phyloP scores from a whole-genome alignment of 2,888 invertebrate species.

The Morpho deidamia region DNA sequence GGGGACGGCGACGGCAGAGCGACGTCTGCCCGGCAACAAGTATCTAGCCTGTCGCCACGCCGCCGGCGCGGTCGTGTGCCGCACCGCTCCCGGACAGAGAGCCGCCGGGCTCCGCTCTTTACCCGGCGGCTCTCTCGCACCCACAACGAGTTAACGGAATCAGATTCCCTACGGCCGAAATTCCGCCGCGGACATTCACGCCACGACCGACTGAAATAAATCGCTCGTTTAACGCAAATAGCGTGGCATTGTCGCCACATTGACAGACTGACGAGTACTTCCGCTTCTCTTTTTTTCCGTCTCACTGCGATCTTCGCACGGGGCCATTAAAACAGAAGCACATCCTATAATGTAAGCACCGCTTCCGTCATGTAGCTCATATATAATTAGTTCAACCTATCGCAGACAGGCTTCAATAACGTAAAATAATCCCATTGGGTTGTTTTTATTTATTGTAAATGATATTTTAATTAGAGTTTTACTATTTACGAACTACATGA shows the following conservation, averaged over 20 bases:
- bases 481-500: too few relatives aligned
- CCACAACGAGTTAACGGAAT: conserved; percentile 62
- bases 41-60: conserved; percentile 28
- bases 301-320: conserved; percentile 24
- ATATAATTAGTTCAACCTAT: conserved; percentile 39
- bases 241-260: conserved; percentile 71
- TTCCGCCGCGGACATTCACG: conserved; percentile 74
- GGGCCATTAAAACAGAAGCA: conserved; percentile 25
- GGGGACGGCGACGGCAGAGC: conserved; percentile 32
- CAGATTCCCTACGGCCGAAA: conserved; percentile 71
- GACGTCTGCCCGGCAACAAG: conserved; percentile 33
- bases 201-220: conserved; percentile 74
- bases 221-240: conserved; percentile 75
- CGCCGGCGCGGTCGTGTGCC: conserved; percentile 10
- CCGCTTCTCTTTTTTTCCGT: conserved; percentile 65
- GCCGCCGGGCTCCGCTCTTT: conserved; percentile 25
- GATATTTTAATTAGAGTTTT: not conserved
- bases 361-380: conserved; percentile 37
- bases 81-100: conserved; percentile 3
- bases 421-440: too few relatives aligned
- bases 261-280: conserved; percentile 69
- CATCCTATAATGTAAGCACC: conserved; percentile 53
- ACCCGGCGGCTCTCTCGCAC: conserved; percentile 32
- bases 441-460: not conserved
- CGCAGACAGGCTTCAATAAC: conserved; percentile 29